Conservation (phyloP, 2,113 vertebrate species). For the Hippoglossus stenolepis region DNA sequence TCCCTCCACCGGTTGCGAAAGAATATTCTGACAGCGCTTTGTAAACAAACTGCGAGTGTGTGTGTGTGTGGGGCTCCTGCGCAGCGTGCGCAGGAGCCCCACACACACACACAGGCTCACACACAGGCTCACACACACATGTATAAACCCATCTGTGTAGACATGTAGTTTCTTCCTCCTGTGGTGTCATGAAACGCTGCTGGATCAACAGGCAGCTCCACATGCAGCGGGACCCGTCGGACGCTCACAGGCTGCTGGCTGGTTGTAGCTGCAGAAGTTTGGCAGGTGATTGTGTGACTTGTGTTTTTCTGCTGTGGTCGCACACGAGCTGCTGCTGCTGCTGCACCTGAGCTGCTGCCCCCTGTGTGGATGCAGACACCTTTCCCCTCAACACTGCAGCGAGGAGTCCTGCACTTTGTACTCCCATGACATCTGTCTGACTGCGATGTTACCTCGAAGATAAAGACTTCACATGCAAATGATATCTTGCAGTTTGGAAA, state of each 20-base stretch:
- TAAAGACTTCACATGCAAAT: background rate
- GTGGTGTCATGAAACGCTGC: background rate
- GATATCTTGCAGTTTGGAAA: background rate
- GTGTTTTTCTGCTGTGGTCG: background rate
- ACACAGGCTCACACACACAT: background rate
- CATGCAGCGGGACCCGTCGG: too few relatives aligned
- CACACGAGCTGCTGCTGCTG: too few relatives aligned
- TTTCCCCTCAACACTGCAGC: too few relatives aligned
- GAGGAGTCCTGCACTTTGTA: slow-evolving; percentile 8
- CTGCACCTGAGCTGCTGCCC: too few relatives aligned
- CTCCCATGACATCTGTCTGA: background rate
- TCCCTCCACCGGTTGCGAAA: slow-evolving; percentile 57
- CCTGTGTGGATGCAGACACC: background rate
- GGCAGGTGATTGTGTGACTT: slow-evolving; percentile 18
- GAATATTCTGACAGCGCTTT: slow-evolving; percentile 69
- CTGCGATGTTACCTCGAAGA: background rate
- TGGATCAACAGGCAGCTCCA: slow-evolving; percentile 70
- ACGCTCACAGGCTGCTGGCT: too few relatives aligned
- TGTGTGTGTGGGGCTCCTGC: background rate
- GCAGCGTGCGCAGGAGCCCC: background rate
- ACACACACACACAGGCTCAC: background rate
- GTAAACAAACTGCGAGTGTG: slow-evolving; percentile 74
- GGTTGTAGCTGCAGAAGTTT: slow-evolving; percentile 1
- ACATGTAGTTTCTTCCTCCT: background rate
- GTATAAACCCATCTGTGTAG: background rate